Conservation (phyloP, 2,797 vertebrate genomes). For the Sparus aurata region DNA sequence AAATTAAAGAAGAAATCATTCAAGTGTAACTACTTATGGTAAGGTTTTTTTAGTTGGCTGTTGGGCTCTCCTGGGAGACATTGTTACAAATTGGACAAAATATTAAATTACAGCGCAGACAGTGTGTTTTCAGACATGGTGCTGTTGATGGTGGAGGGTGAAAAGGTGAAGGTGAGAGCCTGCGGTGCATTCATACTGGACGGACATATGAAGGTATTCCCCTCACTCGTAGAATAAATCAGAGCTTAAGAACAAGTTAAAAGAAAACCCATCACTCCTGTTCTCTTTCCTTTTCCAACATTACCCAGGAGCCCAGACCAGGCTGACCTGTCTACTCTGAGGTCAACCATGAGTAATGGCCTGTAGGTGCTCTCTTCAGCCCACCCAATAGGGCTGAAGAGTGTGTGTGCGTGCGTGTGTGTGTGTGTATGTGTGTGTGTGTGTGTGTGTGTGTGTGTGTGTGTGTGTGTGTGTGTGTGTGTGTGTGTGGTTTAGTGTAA, state of each 20-base stretch:
- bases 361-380: slow-evolving; percentile 56
- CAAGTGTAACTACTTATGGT: background rate
- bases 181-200: slow-evolving; percentile 8
- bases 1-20: slow-evolving; percentile 1
- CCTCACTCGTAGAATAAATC: slow-evolving; percentile 51
- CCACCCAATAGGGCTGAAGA: slow-evolving; percentile 53
- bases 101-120: background rate
- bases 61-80: background rate
- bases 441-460: slow-evolving; percentile 17
- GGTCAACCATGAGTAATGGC: slow-evolving; percentile 79
- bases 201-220: slow-evolving; percentile 31
- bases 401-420: slow-evolving; percentile 35
- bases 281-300: slow-evolving; percentile 19
- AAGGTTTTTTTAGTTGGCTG: background rate
- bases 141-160: slow-evolving; percentile 16
- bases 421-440: slow-evolving; percentile 22
- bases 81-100: slow-evolving; percentile 5
- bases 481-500: slow-evolving; percentile 23
- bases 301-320: slow-evolving; percentile 45
- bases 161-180: slow-evolving; percentile 54
- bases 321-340: slow-evolving; percentile 56
- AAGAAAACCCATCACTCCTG: slow-evolving; percentile 28
- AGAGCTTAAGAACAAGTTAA: slow-evolving; percentile 46
- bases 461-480: background rate
- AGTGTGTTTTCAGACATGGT: slow-evolving; percentile 9